A percentile compares a stretch with the other conserved stretches of the same genome.
Evolutionary conservation across 23 tunicate species (phyloP).

Genomic region (Phallusia fumigata): DNA sequence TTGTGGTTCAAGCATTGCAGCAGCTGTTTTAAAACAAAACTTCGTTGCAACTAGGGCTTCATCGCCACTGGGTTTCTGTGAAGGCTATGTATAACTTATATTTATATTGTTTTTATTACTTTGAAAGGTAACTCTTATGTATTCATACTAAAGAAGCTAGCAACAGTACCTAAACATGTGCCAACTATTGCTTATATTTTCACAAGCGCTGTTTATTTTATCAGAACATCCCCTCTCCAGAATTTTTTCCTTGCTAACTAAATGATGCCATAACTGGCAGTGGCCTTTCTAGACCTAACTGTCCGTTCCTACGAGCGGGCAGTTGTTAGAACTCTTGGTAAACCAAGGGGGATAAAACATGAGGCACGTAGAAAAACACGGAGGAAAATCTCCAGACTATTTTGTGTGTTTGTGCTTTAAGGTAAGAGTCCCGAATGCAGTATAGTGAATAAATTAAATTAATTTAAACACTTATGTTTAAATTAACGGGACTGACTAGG

Average conservation of each 20-base stretch:
- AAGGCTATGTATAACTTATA: no score
- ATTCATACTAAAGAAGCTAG: no score
- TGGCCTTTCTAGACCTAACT: not conserved
- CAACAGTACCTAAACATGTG: no score
- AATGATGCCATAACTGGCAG: not conserved
- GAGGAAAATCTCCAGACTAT: not conserved
- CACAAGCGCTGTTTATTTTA: not conserved
- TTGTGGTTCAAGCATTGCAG: no score
- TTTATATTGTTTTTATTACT: no score
- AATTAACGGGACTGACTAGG: not conserved
- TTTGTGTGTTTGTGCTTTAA: not conserved
- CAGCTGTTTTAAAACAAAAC: no score
- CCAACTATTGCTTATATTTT: not conserved
- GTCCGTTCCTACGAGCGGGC: slow-evolving; percentile 5
- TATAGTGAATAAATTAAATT: not conserved
- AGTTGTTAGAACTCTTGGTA: not conserved
- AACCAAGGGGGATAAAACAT: slow-evolving; percentile 2
- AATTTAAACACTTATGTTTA: no score
- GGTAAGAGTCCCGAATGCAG: slow-evolving; percentile 10
- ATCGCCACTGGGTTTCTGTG: no score
- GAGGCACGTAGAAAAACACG: not conserved
- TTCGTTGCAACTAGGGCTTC: no score
- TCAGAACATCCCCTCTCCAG: slow-evolving; percentile 4
- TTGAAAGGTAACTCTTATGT: no score
- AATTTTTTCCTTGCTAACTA: not conserved